Conservation (phyloP, 2,797 vertebrate species). For the Botia almorhae region DNA sequence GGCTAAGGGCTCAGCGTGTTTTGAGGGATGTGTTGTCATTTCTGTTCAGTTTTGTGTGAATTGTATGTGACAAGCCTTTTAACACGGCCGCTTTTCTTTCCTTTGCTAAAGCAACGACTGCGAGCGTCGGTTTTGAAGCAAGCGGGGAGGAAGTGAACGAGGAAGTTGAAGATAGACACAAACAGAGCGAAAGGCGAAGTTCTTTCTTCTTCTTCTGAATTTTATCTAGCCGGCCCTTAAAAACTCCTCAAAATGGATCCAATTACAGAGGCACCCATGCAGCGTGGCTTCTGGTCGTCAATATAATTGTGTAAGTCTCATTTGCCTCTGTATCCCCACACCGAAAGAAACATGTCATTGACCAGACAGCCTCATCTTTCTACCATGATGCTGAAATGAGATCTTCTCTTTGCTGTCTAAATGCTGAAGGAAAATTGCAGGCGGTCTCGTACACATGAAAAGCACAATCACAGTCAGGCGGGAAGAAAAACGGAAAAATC, state of each 20-base stretch:
- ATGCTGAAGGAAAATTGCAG: conserved; percentile 69
- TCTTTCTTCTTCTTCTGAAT: conserved; percentile 61
- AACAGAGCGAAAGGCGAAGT: conserved; percentile 58
- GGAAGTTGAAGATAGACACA: conserved; percentile 21
- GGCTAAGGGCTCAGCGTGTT: conserved; percentile 46
- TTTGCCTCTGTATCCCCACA: conserved; percentile 68
- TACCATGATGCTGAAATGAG: conserved; percentile 72
- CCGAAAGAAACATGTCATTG: conserved; percentile 74
- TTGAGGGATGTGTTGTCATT: conserved; percentile 62
- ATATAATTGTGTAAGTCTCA: conserved; percentile 78
- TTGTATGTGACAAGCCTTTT: conserved; percentile 68
- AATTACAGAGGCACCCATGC: conserved; percentile 73
- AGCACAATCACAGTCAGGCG: conserved; percentile 69
- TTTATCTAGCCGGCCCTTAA: conserved; percentile 69
- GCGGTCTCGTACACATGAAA: conserved; percentile 54
- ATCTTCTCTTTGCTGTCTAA: conserved; percentile 71
- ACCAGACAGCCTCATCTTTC: conserved; percentile 71
- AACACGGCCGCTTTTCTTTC: conserved; percentile 64
- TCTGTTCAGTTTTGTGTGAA: conserved; percentile 62
- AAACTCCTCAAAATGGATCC: conserved; percentile 74
- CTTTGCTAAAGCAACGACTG: conserved; percentile 40
- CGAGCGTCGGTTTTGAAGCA: background rate
- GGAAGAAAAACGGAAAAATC: conserved; percentile 54
- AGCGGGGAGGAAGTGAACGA: background rate
- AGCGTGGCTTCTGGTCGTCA: conserved; percentile 68